These are phyloP conservation scores for Chrysopa pallens DNA, from an alignment of 1,140 invertebrate genomes.

Conservation along the genomic window DNA sequence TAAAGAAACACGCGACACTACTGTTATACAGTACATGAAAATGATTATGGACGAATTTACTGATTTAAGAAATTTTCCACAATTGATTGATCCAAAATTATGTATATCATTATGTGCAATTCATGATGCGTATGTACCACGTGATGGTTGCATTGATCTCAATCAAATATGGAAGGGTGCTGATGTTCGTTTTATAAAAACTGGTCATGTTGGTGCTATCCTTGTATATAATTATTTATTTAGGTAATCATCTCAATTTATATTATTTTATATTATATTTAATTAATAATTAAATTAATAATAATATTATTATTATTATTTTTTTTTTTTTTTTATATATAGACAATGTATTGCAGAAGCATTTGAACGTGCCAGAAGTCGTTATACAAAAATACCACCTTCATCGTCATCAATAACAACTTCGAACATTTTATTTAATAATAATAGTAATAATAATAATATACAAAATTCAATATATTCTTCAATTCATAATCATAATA, in stretches of 20 bases:
- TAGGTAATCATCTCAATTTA: constrained; percentile 33
- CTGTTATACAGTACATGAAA: constrained; percentile 86
- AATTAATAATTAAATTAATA: too few species aligned
- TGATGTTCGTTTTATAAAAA: constrained; percentile 69
- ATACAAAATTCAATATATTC: too few species aligned
- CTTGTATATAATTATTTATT: constrained; percentile 72
- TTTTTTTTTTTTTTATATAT: too few species aligned
- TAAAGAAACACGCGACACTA: constrained; percentile 33
- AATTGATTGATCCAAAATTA: constrained; percentile 66
- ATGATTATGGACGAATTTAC: constrained; percentile 99
- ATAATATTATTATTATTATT: too few species aligned
- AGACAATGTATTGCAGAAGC: too few species aligned
- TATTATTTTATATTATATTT: too few species aligned
- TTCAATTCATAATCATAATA: too few species aligned
- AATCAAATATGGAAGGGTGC: constrained; percentile 84
- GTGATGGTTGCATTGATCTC: constrained; percentile 60
- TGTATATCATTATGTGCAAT: constrained; percentile 70
- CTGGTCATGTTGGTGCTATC: constrained; percentile 83
- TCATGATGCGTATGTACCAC: constrained; percentile 84
- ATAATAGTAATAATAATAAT: too few species aligned
- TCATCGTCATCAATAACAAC: too few species aligned
- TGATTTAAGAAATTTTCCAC: constrained; percentile 81
- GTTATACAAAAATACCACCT: too few species aligned
- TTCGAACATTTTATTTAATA: too few species aligned
- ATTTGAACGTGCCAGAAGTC: too few species aligned